Conservation (phyloP, 2,888 invertebrate species). For the Noctua pronuba region DNA sequence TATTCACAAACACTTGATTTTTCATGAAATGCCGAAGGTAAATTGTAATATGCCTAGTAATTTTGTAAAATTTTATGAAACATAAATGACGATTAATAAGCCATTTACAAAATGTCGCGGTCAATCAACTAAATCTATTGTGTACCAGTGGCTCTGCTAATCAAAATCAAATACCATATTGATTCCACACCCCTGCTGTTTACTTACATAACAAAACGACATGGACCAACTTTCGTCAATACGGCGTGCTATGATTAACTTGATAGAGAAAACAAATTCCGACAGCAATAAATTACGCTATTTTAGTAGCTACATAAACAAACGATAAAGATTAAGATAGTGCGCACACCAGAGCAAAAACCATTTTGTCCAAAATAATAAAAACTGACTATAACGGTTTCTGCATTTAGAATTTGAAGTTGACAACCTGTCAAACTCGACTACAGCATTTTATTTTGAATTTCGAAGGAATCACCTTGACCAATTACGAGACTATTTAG, state of each 20-base stretch:
- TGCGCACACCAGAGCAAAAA: background rate
- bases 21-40: background rate
- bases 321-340: slow-evolving; percentile 3
- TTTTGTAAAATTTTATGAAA: background rate
- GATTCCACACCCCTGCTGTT: background rate
- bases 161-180: background rate
- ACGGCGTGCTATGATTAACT: background rate
- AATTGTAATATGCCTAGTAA: background rate
- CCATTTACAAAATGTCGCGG: background rate
- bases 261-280: slow-evolving; percentile 18
- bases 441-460: background rate
- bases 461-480: background rate
- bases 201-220: slow-evolving; percentile 3
- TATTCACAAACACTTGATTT: background rate
- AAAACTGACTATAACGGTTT: background rate
- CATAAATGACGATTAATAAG: background rate
- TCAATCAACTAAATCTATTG: background rate
- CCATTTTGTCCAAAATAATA: background rate
- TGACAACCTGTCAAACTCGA: background rate
- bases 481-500: background rate
- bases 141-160: background rate
- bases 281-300: slow-evolving; percentile 1
- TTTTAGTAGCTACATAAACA: slow-evolving; percentile 7
- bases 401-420: background rate
- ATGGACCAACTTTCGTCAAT: background rate